Base-by-base conservation (phyloP, 2,113 vertebrate genomes). In the Nesoenas mayeri region DNA sequence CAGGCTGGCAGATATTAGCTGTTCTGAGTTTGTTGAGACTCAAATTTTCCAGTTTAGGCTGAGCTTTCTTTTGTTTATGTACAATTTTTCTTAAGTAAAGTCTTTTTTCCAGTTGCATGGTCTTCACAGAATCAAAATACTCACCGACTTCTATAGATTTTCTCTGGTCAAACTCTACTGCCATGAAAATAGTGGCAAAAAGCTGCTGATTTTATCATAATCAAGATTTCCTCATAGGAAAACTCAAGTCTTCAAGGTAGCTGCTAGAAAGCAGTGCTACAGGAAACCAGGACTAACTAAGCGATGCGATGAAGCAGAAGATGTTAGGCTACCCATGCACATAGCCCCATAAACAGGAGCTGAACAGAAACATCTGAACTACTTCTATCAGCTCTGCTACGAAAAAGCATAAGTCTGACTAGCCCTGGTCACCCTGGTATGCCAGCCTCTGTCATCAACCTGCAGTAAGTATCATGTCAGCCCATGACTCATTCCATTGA, bases 1-100 rank as follows among this genome's bases (percentile, higher is more conserved):
- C 78, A 74, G 69, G 66, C 60, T 91, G 93, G 81, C 80, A 93
- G 85, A 66, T 66, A 58, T n/a, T 72, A 57, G 38, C 22, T 86
- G 25, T 40, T 60, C 51, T 71, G 71, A 80, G 26, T 72, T 69
- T 50, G 28, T 38, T 93, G 72, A 73, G 75, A 61, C 9, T 79
- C 58, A 42, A 11, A 10, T 31, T 40, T 77, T 28, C 16, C n/a
- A 80, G 21, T 70, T 93, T 80, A 62, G 78, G 56, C 36, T 70
- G 31, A 93, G n/a, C 44, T 88, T 66, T 51, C 51, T 73, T 89
- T 85, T 50, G 17, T 92, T 95, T 66, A 54, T 15, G 32, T 17
- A 77, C 26, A 42, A 25, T 36, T 84, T 89, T 74, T 66, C 88
- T 73, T 21, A 9, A 93, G 47, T 61, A 62, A 80, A 77, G 31